Evolutionary conservation across 2,888 invertebrate species (phyloP).

Genomic region (Monopis laevigella): DNA sequence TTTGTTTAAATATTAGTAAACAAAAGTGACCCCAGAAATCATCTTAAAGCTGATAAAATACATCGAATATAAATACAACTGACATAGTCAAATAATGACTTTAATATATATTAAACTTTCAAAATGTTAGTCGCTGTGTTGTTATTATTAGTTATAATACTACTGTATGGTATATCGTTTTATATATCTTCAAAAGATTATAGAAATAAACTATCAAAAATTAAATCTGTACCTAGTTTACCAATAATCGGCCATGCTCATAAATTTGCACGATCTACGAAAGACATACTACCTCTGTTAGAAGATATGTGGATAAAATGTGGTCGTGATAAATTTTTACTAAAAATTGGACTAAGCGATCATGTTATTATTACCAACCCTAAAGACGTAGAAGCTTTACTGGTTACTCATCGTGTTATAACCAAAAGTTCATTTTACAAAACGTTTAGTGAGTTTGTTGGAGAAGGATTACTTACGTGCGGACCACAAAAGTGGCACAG

Average conservation of each 20-base stretch:
- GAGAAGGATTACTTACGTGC: neutral
- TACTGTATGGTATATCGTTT: no score
- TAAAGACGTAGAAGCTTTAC: slow-evolving; percentile 1
- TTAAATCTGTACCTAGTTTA: neutral
- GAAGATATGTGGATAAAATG: slow-evolving; percentile 5
- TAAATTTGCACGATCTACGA: neutral
- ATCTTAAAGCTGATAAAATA: no score
- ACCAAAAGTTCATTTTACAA: neutral
- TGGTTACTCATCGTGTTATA: neutral
- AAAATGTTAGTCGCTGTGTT: neutral
- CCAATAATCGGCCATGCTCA: slow-evolving; percentile 2
- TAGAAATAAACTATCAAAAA: slow-evolving; percentile 1
- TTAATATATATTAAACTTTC: no score
- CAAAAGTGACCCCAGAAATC: no score
- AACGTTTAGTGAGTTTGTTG: neutral
- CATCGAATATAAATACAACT: no score
- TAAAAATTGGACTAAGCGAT: neutral
- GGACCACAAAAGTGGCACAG: neutral
- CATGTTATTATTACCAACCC: slow-evolving; percentile 2
- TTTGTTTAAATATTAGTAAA: no score
- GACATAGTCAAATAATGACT: no score
- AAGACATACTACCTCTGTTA: neutral
- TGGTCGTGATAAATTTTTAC: slow-evolving; percentile 3
- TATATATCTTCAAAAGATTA: neutral
- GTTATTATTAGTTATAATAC: no score